phyloP scores from a whole-genome alignment of 2,113 vertebrate genomes.

The Cochlearius cochlearius region DNA sequence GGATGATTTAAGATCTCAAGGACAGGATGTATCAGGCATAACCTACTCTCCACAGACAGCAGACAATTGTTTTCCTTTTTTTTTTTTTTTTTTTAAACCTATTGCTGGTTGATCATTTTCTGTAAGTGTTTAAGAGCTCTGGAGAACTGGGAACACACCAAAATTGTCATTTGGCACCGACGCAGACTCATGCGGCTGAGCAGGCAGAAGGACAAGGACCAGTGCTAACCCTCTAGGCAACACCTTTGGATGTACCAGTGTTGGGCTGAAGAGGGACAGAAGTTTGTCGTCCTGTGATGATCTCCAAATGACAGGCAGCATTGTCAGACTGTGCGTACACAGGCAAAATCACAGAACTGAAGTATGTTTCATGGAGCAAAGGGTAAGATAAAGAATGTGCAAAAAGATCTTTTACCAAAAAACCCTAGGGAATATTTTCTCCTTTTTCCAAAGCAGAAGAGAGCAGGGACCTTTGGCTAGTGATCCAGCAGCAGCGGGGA shows the following conservation, averaged over 20 bases:
- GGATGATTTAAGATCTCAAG: background rate
- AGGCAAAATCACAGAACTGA: background rate
- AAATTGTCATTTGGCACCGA: background rate
- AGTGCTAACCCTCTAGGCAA: background rate
- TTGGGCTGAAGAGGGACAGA: background rate
- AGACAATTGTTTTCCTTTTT: background rate
- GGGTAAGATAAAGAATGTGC: background rate
- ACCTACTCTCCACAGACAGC: background rate
- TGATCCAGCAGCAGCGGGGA: background rate
- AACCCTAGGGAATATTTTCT: background rate
- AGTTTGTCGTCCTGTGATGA: background rate
- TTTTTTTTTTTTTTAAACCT: background rate
- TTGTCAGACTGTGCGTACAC: rapidly evolving
- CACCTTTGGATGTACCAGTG: background rate
- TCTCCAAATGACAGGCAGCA: background rate
- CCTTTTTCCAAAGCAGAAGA: background rate
- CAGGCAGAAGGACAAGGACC: background rate
- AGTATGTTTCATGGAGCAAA: background rate
- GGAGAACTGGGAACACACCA: background rate
- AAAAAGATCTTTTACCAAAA: background rate
- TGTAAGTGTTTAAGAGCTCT: background rate
- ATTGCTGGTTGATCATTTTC: background rate
- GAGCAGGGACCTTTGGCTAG: background rate
- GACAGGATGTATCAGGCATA: background rate
- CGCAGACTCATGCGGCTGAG: rapidly evolving